phyloP scores from a whole-genome alignment of 2,888 invertebrate species.

The Dryobotodes eremita region DNA sequence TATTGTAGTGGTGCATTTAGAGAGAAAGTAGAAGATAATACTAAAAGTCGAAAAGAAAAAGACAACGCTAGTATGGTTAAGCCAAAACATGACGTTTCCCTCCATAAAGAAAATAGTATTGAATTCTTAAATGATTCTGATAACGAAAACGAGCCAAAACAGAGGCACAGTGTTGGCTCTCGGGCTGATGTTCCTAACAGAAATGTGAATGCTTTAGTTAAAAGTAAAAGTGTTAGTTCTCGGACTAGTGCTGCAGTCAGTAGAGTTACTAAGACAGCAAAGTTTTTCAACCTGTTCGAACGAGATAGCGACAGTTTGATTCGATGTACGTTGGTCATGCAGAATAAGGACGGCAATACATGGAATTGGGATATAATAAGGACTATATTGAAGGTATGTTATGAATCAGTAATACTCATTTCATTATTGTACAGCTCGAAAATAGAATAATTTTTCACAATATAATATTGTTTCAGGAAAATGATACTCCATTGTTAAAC shows the following conservation, averaged over 20 bases:
- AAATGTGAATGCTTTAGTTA: slow-evolving; percentile 87
- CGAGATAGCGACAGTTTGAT: slow-evolving; percentile 93
- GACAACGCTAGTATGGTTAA: slow-evolving; percentile 82
- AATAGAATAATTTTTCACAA: background rate
- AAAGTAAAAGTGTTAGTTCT: slow-evolving; percentile 88
- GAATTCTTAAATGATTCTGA: slow-evolving; percentile 87
- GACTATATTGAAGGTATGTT: slow-evolving; percentile 93
- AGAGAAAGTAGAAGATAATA: slow-evolving; percentile 78
- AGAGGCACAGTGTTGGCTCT: slow-evolving; percentile 87
- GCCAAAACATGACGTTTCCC: slow-evolving; percentile 74
- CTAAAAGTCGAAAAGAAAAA: slow-evolving; percentile 84
- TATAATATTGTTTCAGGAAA: slow-evolving; percentile 77
- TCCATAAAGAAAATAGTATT: slow-evolving; percentile 82
- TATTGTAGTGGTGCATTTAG: slow-evolving; percentile 87
- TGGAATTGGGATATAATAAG: slow-evolving; percentile 99
- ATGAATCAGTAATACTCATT: background rate
- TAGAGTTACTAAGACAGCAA: slow-evolving; percentile 85
- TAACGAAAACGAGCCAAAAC: slow-evolving; percentile 83
- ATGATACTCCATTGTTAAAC: slow-evolving; percentile 81
- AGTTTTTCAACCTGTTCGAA: slow-evolving; percentile 90
- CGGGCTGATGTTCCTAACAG: slow-evolving; percentile 84
- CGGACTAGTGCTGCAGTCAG: slow-evolving; percentile 85
- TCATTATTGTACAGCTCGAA: slow-evolving; percentile 24
- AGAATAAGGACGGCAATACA: slow-evolving; percentile 94
- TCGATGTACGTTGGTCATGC: slow-evolving; percentile 95